Percentiles rank a stretch among this genome's conserved stretches.
phyloP scores from a whole-genome alignment of 2,113 vertebrate species.

The Ageneiosus marmoratus region DNA sequence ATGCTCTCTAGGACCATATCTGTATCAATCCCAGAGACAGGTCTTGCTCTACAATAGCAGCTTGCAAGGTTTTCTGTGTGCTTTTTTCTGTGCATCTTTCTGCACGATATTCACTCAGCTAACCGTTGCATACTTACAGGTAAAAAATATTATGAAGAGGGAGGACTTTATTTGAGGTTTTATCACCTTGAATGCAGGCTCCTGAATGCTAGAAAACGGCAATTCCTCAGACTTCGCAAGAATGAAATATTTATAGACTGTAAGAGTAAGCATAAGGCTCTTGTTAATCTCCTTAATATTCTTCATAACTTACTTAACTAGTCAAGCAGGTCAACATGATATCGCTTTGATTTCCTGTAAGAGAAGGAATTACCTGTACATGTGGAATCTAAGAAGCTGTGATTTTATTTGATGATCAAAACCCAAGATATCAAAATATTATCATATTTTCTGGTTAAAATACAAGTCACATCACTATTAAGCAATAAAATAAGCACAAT shows the following conservation, averaged over 20 bases:
- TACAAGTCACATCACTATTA: neutral
- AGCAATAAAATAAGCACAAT: neutral
- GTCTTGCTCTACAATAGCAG: neutral
- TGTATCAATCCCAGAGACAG: neutral
- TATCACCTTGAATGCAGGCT: neutral
- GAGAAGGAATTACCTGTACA: neutral
- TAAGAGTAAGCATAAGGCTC: neutral
- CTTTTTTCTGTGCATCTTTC: neutral
- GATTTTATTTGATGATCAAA: neutral
- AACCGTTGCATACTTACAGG: neutral
- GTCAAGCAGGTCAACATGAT: neutral
- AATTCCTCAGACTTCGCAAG: neutral
- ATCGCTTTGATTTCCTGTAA: neutral
- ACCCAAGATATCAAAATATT: neutral
- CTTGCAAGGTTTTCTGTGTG: neutral
- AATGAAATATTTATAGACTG: neutral
- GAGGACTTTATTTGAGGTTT: neutral
- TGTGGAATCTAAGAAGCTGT: neutral
- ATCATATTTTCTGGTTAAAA: neutral
- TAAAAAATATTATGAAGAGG: neutral
- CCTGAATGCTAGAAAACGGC: neutral
- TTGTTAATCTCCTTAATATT: neutral
- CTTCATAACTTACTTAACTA: neutral
- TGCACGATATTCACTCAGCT: neutral
- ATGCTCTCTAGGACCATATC: neutral